A percentile compares a stretch with the other conserved stretches of the same genome.
Evolutionary conservation across 1,140 invertebrate species (phyloP).

Genomic region (Euwallacea fornicatus): DNA sequence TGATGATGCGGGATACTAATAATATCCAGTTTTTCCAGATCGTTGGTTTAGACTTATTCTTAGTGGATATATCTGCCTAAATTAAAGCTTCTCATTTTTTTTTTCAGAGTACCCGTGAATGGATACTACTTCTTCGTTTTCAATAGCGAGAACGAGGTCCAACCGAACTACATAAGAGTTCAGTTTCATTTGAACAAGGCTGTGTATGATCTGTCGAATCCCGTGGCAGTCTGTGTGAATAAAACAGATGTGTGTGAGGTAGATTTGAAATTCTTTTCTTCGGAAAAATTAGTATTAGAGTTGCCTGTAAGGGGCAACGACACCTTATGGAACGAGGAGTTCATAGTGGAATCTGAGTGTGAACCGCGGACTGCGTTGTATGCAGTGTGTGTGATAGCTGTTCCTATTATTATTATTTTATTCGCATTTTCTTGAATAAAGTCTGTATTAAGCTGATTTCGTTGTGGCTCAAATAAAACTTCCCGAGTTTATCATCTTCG

Average conservation of each 20-base stretch:
- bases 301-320: conserved; percentile 63
- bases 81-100: conserved; percentile 12
- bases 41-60: too few relatives aligned
- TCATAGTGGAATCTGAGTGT: conserved; percentile 71
- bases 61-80: neutral
- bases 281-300: conserved; percentile 67
- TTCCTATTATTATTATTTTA: conserved; percentile 70
- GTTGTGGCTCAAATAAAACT: too few relatives aligned
- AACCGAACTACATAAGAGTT: conserved; percentile 67
- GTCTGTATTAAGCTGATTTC: too few relatives aligned
- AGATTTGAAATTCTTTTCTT: conserved; percentile 68
- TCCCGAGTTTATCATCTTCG: conserved; percentile 23
- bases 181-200: conserved; percentile 71
- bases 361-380: conserved; percentile 73
- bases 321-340: conserved; percentile 72
- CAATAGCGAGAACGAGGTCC: conserved; percentile 78
- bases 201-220: conserved; percentile 65
- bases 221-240: conserved; percentile 63
- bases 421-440: conserved; percentile 63
- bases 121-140: conserved; percentile 83
- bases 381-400: conserved; percentile 66
- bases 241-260: conserved; percentile 65
- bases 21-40: too few relatives aligned
- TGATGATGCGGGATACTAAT: too few relatives aligned
- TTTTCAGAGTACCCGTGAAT: conserved; percentile 65